Base-by-base conservation (phyloP, 2,113 vertebrate genomes). In the Labrus mixtus region DNA sequence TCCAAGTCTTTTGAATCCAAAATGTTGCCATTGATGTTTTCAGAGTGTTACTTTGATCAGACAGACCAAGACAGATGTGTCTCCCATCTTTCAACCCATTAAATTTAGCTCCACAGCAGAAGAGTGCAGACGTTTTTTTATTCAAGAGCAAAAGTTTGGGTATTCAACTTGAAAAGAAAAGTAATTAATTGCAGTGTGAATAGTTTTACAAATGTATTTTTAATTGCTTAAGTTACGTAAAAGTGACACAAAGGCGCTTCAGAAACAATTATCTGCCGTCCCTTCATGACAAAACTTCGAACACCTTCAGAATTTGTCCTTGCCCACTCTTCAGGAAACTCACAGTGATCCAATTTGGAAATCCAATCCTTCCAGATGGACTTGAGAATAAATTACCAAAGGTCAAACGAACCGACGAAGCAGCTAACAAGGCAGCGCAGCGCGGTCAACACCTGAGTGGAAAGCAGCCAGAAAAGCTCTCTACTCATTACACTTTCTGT, bases 381-480 rank as follows among this genome's bases (percentile, higher is more conserved):
- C 68, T 72, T 62, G 12, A 73, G 85, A 76, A 88, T 84, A 78
- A 89, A 88, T 82, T 57, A 76, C 43, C 25, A 69, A 83, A 88
- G 79, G 85, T 90, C 74, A 69, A 73, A 78, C 68, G 69, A 58
- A 68, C 33, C 29, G 78, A 73, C 68, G 48, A 1, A 46, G 74
- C 68, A 16, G 83, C 83, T 89, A 91, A 91, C 87, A 81, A 91
- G 82, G 57, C 85, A 53, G 65, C 84, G 7, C 57, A 68, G 58
- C 71, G 50, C 23, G 68, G 85, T 91, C 78, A 87, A 82, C 87
- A 88, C 81, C 86, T 88, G 73, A 68, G 74, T 92, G 94, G 91
- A 93, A 37, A 61, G 65, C 59, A 67, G 90, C 91, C 93, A 93
- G 88, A 91, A 93, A 93, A 91, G 76, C 91, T 94, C 78, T 92